Base-by-base conservation (phyloP, 2,888 invertebrate species). In the Amiota communis region DNA sequence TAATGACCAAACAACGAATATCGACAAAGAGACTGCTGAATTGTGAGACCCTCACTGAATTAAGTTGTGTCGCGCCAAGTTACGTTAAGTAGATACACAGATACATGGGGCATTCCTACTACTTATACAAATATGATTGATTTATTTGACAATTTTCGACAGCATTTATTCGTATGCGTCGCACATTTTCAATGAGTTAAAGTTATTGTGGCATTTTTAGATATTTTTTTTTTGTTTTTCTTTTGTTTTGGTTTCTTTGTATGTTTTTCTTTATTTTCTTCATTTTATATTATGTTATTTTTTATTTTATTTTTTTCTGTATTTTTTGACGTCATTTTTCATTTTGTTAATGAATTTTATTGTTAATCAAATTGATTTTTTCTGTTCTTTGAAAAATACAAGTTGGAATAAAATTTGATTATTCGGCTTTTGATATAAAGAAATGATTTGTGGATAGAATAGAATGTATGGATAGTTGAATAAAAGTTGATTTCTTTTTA, bases 131-230 rank as follows among this genome's bases (percentile, higher is more conserved):
- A 86, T 86, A 85, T 88, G 87, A 88, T 80, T 87, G 88, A 87
- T 87, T 87, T 87, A 87, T 88, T 83, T 81, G 88, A 87, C 88
- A 85, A 83, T 81, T 85, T 84, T 83, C 81, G 82, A 85, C 84
- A 83, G 83, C 82, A 80, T 86, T 81, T 80, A 79, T 78, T 78
- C 81, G 80, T 76, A 87, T 86, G 84, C 83, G 85, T 80, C 79
- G 76, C 77, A 84, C 82, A 85, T 85, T 73, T 71, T 65, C 59
- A 65, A 78, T 79, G 72, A 77, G 81, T 79, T 69, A 74, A 75
- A 36, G 79, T 75, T 72, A 23, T 47, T 49, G 23, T 63, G 23
- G 69, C 17, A 63, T 63, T 63, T 63, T 59, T 59, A 59, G 23
- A 20, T 23, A 17, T 11, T 11, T 20, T 9, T 12, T 11, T 59